Base-by-base conservation (phyloP, 1,140 invertebrate genomes). In the Subanguina moxae region DNA sequence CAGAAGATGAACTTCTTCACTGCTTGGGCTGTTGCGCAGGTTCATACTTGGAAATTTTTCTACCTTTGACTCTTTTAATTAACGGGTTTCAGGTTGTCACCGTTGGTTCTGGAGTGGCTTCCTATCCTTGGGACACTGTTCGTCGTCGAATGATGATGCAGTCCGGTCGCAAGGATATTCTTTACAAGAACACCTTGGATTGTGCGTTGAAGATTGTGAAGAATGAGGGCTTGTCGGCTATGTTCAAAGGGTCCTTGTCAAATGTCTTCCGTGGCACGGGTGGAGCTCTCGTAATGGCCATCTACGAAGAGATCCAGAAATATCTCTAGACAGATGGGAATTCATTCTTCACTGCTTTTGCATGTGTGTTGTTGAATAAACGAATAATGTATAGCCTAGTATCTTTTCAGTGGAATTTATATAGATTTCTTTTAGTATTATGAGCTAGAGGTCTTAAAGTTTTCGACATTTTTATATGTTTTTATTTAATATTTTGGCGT, bases 51-150 rank as follows among this genome's bases (percentile, higher is more conserved):
- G 15, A 46, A 15, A 46, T 46, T 46, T 46, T 46, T 15, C 15
- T 46, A 46, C 45, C 45, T 46, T 46, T 46, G 15, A 46, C 32
- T 30, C 17, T 71, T 32, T 19, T 71, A 23, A 17, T n/a, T 1
- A 0, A 64, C 57, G 17, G 52, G 62, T 61, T n/a, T 11, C n/a
- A n/a, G 67, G 77, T 83, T 69, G 87, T 87, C 52, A 87, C 86
- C 27, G 83, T 87, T 58, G 80, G 78, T 62, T 81, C 86, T 67
- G 87, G 87, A 71, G 80, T 87, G 30, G 77, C 87, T 48, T 86
- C 87, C n/a, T 87, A 87, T 80, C 86, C 86, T 30, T 85, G 87
- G 80, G 86, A 87, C 75, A 87, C 86, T 52, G 85, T 87, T 38
- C 76, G 83, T 62, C 72, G 83, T 62, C 80, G 83, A 46, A 83